These are phyloP conservation scores for Talpa occidentalis DNA, from an alignment of 2,113 vertebrate species.

Conservation along the genomic window DNA sequence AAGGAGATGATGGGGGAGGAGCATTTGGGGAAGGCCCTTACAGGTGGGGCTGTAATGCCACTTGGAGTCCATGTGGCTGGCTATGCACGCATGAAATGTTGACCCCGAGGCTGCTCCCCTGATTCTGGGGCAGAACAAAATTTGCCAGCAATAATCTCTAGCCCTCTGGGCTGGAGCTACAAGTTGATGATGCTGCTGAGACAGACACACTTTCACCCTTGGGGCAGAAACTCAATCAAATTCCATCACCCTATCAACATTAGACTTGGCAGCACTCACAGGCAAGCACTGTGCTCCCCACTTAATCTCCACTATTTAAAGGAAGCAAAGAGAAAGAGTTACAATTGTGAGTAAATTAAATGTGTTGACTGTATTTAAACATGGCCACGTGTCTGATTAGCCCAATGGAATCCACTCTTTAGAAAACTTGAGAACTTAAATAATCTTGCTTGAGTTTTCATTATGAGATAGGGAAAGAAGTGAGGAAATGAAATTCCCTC, in stretches of 20 bases:
- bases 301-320: not conserved
- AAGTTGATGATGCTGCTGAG: not conserved
- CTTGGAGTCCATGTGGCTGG: not conserved
- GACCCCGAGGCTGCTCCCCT: not conserved
- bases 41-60: too few relatives aligned
- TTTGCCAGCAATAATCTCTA: not conserved
- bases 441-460: not conserved
- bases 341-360: not conserved
- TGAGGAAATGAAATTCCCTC: not conserved
- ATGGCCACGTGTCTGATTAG: not conserved
- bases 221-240: not conserved
- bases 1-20: not conserved
- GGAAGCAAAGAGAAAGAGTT: not conserved
- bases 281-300: not conserved
- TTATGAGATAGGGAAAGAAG: not conserved
- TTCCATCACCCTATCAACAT: not conserved
- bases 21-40: accelerated
- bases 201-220: not conserved
- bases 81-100: not conserved
- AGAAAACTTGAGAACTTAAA: not conserved
- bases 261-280: not conserved
- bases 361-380: not conserved
- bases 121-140: not conserved
- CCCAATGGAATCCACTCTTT: not conserved
- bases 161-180: not conserved